Conservation (phyloP, 2,888 invertebrate genomes). For the Schizaphis graminum region DNA sequence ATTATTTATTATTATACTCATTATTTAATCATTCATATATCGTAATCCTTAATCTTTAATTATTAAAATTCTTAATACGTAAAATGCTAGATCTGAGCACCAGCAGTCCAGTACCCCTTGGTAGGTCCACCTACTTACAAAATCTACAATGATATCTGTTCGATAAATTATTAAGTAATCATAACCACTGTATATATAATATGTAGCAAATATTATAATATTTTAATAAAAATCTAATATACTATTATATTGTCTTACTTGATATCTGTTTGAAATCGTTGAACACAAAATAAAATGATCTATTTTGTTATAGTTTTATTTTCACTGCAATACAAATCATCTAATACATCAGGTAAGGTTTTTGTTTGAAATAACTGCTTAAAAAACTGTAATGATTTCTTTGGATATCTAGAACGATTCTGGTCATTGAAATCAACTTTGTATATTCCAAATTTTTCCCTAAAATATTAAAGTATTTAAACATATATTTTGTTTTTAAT, state of each 20-base stretch:
- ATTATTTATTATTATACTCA: no score
- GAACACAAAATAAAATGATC: neutral
- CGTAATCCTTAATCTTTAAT: no score
- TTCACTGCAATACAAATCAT: conserved; percentile 38
- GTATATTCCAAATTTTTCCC: conserved; percentile 81
- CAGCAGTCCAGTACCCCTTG: no score
- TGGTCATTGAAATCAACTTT: conserved; percentile 80
- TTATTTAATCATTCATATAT: no score
- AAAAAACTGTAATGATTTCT: conserved; percentile 77
- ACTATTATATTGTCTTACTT: neutral
- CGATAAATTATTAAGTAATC: no score
- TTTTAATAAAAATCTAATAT: neutral
- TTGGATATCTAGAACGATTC: conserved; percentile 77
- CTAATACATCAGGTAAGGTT: conserved; percentile 38
- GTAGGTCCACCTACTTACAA: no score
- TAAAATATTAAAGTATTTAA: conserved; percentile 70
- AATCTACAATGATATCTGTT: no score
- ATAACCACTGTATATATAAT: no score
- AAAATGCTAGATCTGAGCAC: no score
- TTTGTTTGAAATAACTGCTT: conserved; percentile 74
- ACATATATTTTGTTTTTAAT: neutral
- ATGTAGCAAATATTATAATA: neutral
- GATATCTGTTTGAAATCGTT: neutral
- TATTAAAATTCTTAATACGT: no score
- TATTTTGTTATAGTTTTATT: neutral